Evolutionary conservation across 2,797 vertebrate genomes (phyloP), one percentile per base, ranked within the genome.

Genomic region (Microhierax caerulescens): DNA sequence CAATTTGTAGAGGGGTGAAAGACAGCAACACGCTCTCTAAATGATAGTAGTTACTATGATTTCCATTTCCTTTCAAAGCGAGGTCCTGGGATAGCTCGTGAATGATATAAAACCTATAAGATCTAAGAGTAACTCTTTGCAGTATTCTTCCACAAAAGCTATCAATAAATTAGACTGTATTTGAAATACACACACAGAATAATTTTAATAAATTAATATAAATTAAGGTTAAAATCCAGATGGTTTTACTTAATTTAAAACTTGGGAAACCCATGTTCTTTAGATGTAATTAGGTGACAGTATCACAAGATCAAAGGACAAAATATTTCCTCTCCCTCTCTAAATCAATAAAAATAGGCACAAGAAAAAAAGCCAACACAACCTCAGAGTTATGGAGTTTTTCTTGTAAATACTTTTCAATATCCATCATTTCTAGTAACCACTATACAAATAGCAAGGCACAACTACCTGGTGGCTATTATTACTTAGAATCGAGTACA

Each of bases 341-440:
- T 48, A 80, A 79, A 74, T 39, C n/a, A 63, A 59, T 43, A 79
- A 69, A 90, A 68, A 72, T 24, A 82, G 5, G 32, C 11, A 27
- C 2, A 59, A 60, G 11, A 63, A 25, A 24, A 61, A 37, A 57
- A n/a, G 0, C 6, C n/a, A 59, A 32, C 5, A 81, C 67, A 43
- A 10, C 1, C 4, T 73, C 78, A 50, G 34, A 77, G 11, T 50
- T 47, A 32, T 4, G 3, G 5, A 5, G 0, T 0, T 20, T 34
- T 47, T 47, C 30, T 41, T 48, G 10, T 18, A 79, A 76, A 59
- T 37, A 20, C 4, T 41, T 73, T 47, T 67, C 5, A 9, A 13
- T 51, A 28, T 34, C 36, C 14, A 34, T 4, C 10, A 7, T 77
- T 94, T 91, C 79, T 63, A 83, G 64, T 37, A 64, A 64, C 16